Evolutionary conservation across 2,888 invertebrate species (phyloP).

Genomic region (Rhagonycha fulva): DNA sequence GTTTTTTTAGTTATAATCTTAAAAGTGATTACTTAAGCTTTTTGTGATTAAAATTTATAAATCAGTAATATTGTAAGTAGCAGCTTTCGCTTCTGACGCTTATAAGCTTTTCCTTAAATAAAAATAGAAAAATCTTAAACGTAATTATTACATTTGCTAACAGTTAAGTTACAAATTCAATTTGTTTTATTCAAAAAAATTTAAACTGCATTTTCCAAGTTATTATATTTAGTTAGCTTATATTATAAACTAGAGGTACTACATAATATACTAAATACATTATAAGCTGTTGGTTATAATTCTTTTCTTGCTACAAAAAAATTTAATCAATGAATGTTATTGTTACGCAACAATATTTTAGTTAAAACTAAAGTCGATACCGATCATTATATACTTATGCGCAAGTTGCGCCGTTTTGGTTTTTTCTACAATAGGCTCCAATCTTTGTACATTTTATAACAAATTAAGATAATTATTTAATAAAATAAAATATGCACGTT

Average conservation of each 20-base stretch:
- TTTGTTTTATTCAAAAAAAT: not conserved
- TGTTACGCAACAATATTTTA: slow-evolving; percentile 15
- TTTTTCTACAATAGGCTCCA: not conserved
- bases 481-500: slow-evolving; percentile 8
- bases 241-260: not conserved
- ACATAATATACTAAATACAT: too few relatives aligned
- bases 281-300: not conserved
- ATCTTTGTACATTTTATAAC: not conserved
- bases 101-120: slow-evolving; percentile 1
- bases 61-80: slow-evolving; percentile 17
- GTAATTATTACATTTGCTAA: not conserved
- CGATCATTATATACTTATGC: slow-evolving; percentile 7
- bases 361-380: slow-evolving; percentile 18
- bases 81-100: slow-evolving; percentile 13
- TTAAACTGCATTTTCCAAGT: not conserved
- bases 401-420: slow-evolving; percentile 10
- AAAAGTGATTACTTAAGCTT: not conserved
- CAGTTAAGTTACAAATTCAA: not conserved
- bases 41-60: slow-evolving; percentile 1
- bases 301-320: not conserved
- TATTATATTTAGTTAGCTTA: not conserved
- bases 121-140: not conserved
- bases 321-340: not conserved
- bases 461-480: slow-evolving; percentile 15
- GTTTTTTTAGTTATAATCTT: not conserved